These are phyloP conservation scores for Hypsopygia costalis DNA, from an alignment of 2,888 invertebrate genomes.

Conservation along the genomic window DNA sequence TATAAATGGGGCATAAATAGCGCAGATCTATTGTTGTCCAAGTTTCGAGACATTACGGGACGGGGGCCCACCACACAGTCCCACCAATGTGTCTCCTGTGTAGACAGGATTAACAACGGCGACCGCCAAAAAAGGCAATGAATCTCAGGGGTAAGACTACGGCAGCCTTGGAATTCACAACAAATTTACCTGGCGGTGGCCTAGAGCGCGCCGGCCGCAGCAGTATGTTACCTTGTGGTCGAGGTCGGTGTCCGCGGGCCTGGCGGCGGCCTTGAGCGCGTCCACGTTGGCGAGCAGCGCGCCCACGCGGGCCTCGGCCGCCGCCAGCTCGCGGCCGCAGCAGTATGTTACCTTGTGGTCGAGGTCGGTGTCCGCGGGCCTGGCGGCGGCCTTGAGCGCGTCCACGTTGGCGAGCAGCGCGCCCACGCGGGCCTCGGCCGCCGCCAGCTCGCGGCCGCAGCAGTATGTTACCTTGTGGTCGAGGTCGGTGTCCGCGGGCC, in stretches of 20 bases:
- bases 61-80: no score
- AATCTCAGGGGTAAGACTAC: no score
- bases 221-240: slow-evolving; percentile 84
- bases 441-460: slow-evolving; percentile 92
- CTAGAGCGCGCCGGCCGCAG: no score
- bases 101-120: no score
- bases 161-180: no score
- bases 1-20: no score
- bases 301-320: slow-evolving; percentile 89
- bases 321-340: slow-evolving; percentile 92
- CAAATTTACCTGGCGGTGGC: no score
- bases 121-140: no score
- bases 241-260: slow-evolving; percentile 81
- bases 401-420: slow-evolving; percentile 87
- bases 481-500: slow-evolving; percentile 82
- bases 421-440: slow-evolving; percentile 89
- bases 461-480: slow-evolving; percentile 84
- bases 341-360: slow-evolving; percentile 84
- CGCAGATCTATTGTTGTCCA: no score
- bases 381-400: slow-evolving; percentile 90
- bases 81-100: no score
- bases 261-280: no score
- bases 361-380: slow-evolving; percentile 82
- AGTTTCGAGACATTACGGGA: no score
- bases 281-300: slow-evolving; percentile 87